A percentile compares a stretch with the other conserved stretches of the same genome.
These are phyloP conservation scores for Augochlorella aurata DNA, from an alignment of 2,888 invertebrate genomes.

Conservation along the genomic window DNA sequence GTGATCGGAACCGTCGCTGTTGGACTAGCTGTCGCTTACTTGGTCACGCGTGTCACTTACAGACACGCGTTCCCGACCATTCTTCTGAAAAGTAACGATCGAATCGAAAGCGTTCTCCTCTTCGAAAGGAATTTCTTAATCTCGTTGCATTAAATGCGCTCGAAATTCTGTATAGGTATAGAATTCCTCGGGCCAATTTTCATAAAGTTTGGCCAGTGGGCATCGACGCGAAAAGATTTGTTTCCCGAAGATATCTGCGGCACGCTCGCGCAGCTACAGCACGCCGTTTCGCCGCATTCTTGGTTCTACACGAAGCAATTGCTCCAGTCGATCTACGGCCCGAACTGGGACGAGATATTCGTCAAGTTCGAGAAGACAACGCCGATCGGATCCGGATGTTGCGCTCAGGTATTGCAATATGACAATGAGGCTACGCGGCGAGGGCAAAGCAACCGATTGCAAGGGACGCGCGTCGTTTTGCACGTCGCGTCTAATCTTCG, in stretches of 20 bases:
- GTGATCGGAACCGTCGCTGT: conserved; percentile 63
- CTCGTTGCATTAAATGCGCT: not conserved
- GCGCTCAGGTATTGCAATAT: conserved; percentile 80
- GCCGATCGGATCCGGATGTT: conserved; percentile 83
- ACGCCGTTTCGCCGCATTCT: conserved; percentile 76
- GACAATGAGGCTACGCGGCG: too few species aligned
- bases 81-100: conserved; percentile 65
- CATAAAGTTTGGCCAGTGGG: conserved; percentile 83
- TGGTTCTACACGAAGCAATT: conserved; percentile 79
- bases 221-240: conserved; percentile 82
- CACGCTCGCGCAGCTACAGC: conserved; percentile 78
- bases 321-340: conserved; percentile 77
- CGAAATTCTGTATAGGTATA: conserved; percentile 65
- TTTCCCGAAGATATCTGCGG: conserved; percentile 82
- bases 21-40: conserved; percentile 61
- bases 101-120: not conserved
- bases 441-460: not conserved
- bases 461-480: not conserved
- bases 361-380: conserved; percentile 76
- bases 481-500: not conserved
- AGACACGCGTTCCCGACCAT: conserved; percentile 58
- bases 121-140: not conserved
- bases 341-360: conserved; percentile 78
- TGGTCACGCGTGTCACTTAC: conserved; percentile 63
- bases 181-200: conserved; percentile 82